Base-by-base conservation (phyloP, 2,888 invertebrate species). In the Pelosia muscerda region DNA sequence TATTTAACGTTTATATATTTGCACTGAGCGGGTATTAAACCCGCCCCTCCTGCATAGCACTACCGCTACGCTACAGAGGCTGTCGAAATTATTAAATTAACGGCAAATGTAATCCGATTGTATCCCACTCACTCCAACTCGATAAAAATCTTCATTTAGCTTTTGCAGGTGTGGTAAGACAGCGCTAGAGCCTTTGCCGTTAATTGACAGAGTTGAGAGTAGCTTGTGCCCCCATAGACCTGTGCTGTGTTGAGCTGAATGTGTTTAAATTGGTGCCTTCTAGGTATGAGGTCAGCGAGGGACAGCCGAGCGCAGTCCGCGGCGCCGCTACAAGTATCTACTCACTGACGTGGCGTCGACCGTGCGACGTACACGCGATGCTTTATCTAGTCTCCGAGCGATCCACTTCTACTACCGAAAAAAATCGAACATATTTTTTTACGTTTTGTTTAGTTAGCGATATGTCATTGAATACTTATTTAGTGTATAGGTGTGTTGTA, bases 381-480 rank as follows among this genome's bases (percentile, higher is more conserved):
- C 65, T 67, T 78, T 67, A 34, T 78, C 71, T 76, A 78, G 78
- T 76, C 77, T 65, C 63, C 28, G 62, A 68, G 57, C 71, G 69
- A 66, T 65, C 56, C 66, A 68, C 61, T 63, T 65, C 22, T 34
- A 55, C 69, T 54, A 66, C 68, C 53, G 6, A 63, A 55, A 28
- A n/a, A 61, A 57, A 31, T 56, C 34, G 54, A 60, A 31, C 55
- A 66, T 69, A 55, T 65, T 31, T 66, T 66, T 65, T 53, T 55
- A 58, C 59, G 57, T 28, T 67, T 57, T 61, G 55, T 67, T 72
- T 69, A 28, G 58, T 69, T 69, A 34, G 60, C 63, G 59, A 22
- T 68, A 65, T 72, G 74, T 77, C 78, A 70, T 69, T 77, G 76
- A 74, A 78, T 78, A 78, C 72, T 74, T 79, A 79, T 73, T 76